Base-by-base conservation (phyloP, 2,888 invertebrate genomes). In the Carabus problematicus region DNA sequence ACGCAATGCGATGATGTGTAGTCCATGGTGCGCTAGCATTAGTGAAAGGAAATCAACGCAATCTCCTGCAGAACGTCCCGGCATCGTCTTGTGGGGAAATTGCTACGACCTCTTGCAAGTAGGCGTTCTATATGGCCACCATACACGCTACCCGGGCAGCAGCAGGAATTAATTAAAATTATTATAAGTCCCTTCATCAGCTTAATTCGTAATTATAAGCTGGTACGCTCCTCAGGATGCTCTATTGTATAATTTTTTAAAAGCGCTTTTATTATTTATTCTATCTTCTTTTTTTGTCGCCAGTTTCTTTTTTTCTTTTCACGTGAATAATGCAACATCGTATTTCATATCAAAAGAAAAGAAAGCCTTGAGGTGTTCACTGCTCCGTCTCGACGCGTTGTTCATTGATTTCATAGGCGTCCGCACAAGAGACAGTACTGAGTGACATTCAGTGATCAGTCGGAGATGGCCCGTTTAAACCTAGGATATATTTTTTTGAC, bases 231-330 rank as follows among this genome's bases (percentile, higher is more conserved):
- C 70, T 68, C 69, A 71, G 59, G 70, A 64, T 71, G 59, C 71
- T 70, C 71, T 73, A 75, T 76, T 75, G 76, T 75, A 75, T 56
- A 75, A 75, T 76, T 75, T 76, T 76, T 76, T 75, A 77, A 75
- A 77, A 75, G 75, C 75, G 74, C 74, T 76, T 75, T 75, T 75
- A 55, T 56, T 29, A 29, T 29, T 29, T 29, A 29, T 29, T 29
- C 6, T 29, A 29, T 29, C 42, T 64, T 56, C 29, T 43, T 75
- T 76, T 66, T 66, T 66, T 66, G 58, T 66, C 66, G 42, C 49
- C 47, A 43, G 49, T 43, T 55, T 29, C 12, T 56, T 64, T 64
- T 64, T 18, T 64, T 64, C 66, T 59, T 66, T 66, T 66, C 59
- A 59, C 59, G 58, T 66, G 58, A 66, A 66, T 66, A 66, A 66